Percentiles rank a stretch among this genome's conserved stretches.
Evolutionary conservation across 2,797 vertebrate species (phyloP).

Genomic region (Circus cinereus): DNA sequence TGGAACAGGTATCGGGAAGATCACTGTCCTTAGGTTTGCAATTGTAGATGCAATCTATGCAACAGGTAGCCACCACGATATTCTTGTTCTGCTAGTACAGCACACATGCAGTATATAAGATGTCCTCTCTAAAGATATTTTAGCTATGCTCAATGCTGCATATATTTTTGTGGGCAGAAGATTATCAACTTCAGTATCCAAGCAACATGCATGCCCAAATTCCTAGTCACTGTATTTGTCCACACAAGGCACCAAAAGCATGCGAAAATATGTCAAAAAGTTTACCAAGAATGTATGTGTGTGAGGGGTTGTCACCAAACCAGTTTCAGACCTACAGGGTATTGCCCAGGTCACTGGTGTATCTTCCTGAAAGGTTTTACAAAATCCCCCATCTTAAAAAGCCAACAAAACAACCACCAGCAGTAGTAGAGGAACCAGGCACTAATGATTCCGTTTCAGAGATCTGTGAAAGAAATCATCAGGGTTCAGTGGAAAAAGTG

Average conservation of each 20-base stretch:
- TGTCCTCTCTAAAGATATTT: neutral
- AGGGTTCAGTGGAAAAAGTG: neutral
- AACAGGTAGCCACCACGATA: rapidly evolving
- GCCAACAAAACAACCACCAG: neutral
- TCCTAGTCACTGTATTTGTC: neutral
- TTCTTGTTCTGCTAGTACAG: neutral
- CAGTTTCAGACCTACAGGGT: neutral
- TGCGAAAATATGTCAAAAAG: neutral
- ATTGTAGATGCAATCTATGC: neutral
- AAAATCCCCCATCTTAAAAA: neutral
- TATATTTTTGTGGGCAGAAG: neutral
- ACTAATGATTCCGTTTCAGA: neutral
- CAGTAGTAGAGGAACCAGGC: neutral
- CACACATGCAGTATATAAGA: too few species aligned
- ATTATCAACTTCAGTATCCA: neutral
- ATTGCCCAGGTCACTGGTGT: neutral
- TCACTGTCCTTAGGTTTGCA: neutral
- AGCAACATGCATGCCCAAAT: neutral
- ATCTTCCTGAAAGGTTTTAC: neutral
- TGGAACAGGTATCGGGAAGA: neutral
- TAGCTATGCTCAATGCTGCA: neutral
- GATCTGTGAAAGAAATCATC: neutral
- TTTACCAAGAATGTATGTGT: neutral
- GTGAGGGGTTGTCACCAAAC: neutral
- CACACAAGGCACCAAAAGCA: neutral